Base-by-base conservation (phyloP, 2,888 invertebrate genomes). In the Choreutis nemorana region DNA sequence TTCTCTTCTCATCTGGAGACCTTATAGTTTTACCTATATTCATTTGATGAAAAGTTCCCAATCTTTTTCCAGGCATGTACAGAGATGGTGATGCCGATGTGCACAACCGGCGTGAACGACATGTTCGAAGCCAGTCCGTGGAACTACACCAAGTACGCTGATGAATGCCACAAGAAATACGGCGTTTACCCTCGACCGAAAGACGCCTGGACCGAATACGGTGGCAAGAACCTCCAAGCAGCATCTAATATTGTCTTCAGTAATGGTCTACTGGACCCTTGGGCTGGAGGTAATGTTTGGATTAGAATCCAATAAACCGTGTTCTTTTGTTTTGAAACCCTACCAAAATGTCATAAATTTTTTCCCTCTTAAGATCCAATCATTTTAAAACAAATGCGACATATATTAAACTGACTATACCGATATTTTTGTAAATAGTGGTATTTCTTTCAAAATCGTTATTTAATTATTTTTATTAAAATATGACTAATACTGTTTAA, bases 11-110 rank as follows among this genome's bases (percentile, higher is more conserved):
- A n/a, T n/a, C n/a, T n/a, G n/a, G n/a, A n/a, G n/a, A n/a, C n/a
- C n/a, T n/a, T n/a, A n/a, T n/a, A n/a, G n/a, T n/a, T n/a, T n/a
- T n/a, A n/a, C n/a, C n/a, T n/a, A n/a, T n/a, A n/a, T n/a, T n/a
- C n/a, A n/a, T n/a, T n/a, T n/a, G n/a, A n/a, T n/a, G n/a, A n/a
- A n/a, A n/a, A 20, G 9, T 30, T n/a, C 15, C 13, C 27, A 9
- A 28, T 29, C 8, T 24, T 16, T 33, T 31, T 43, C 1, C 75
- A 94, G 89, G 83, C 90, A 0, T 98, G 98, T 55, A 94, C 95
- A 13, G 97, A 99, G 68, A 95, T 98, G 91, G 89, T 96, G 34
- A 95, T 97, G 93, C 97, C 97, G 0, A 87, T 91, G 80, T 97
- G 97, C 62, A 73, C 85, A 5, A 84, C 85, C 40, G 91, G 89